A percentile compares a stretch with the other conserved stretches of the same genome.
phyloP scores from a whole-genome alignment of 1,140 invertebrate genomes.

The Elymnias hypermnestra region DNA sequence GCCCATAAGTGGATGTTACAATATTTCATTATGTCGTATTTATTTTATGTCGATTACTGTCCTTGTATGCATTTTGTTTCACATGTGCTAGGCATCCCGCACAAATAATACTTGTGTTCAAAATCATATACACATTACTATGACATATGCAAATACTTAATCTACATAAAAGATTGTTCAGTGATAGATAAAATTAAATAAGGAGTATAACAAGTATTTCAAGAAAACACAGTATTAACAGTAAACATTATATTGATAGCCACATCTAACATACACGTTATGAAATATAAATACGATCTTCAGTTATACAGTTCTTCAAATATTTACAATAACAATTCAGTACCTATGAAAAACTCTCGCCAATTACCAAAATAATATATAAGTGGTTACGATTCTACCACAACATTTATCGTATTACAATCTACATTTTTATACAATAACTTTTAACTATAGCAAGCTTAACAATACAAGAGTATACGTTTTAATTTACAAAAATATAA shows the following conservation, averaged over 20 bases:
- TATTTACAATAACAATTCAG: slow-evolving; percentile 45
- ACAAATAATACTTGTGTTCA: too few species aligned
- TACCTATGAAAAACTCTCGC: slow-evolving; percentile 6
- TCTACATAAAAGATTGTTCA: too few species aligned
- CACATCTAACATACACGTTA: slow-evolving; percentile 50
- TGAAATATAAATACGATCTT: slow-evolving; percentile 63
- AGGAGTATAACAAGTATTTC: too few species aligned
- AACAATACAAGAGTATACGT: not conserved
- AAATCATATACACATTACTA: too few species aligned
- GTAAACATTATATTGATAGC: slow-evolving; percentile 60
- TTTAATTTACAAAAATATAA: not conserved
- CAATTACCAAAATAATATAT: slow-evolving; percentile 4
- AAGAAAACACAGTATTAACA: slow-evolving; percentile 38
- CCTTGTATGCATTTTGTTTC: too few species aligned
- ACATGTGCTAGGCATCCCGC: too few species aligned
- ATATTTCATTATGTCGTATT: too few species aligned
- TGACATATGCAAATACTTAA: too few species aligned
- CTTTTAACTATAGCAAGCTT: not conserved
- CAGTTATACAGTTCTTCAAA: slow-evolving; percentile 39
- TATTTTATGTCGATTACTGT: too few species aligned
- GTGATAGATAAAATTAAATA: too few species aligned
- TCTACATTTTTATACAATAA: not conserved
- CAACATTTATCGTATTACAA: slow-evolving; percentile 4
- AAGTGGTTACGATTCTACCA: slow-evolving; percentile 7
- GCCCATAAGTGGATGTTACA: too few species aligned